Evolutionary conservation across 2,888 invertebrate species (phyloP), one percentile per base, ranked within the genome.

Genomic region (Rapana venosa): DNA sequence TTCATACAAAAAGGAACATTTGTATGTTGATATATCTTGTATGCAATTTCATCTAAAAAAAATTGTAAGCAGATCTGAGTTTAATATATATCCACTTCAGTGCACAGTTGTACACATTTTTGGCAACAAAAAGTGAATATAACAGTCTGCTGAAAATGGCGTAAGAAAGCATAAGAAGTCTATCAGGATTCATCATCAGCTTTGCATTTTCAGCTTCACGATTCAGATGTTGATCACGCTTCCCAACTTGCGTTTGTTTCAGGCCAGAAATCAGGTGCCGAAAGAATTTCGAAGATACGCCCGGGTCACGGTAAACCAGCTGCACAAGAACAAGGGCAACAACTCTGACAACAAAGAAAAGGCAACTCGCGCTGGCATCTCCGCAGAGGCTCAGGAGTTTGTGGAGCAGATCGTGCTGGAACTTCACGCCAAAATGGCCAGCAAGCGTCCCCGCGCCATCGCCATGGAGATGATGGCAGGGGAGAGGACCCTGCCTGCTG

Each of bases 361-460:
- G 66, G 87, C 74, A 6, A 35, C 36, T 81, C 83, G 30, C 1
- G 81, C 79, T 5, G 88, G 83, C 8, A 26, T 88, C 0, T 56
- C 81, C 1, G 61, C 81, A 30, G 66, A 81, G 5, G 36, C 58
- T 8, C 17, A 36, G 47, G 32, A 88, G 81, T 88, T 88, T 36
- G 36, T 88, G 56, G 32, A 88, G 22, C 83, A 83, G 88, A 30
- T 88, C 36, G 8, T 88, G 32, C 20, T 26, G 81, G 81, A 88
- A 32, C 83, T 81, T 66, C 88, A 88, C 66, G 47, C 88, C 81
- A 88, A 88, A 81, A 61, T 88, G 61, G 13, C 88, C 30, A 5
- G 20, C 26, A 32, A 56, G 26, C 88, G 30, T 26, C 88, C 88
- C n/a, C 61, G 61, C 17, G 61, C 20, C 30, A 83, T 88, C 47